Evolutionary conservation across 2,797 vertebrate species (phyloP).

Genomic region (Halcyon badia): DNA sequence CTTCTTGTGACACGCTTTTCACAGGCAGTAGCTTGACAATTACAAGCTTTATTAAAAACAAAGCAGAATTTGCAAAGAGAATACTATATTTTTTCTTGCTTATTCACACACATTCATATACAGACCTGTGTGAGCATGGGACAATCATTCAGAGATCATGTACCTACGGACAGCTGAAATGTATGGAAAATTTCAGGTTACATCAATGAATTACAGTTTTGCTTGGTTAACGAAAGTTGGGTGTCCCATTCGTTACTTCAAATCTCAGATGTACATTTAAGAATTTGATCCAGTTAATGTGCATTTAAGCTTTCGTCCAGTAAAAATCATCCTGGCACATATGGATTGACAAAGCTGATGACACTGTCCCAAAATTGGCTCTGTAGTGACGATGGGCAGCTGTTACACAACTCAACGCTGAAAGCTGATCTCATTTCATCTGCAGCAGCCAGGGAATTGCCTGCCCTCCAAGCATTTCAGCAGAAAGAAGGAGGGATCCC

Average conservation of each 20-base stretch:
- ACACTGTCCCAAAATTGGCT: slow-evolving; percentile 48
- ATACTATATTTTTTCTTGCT: not conserved
- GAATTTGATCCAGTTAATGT: slow-evolving; percentile 36
- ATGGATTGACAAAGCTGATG: slow-evolving; percentile 41
- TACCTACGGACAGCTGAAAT: not conserved
- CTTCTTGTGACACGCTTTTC: not conserved
- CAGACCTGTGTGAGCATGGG: accelerated
- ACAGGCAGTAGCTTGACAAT: not conserved
- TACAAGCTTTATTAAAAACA: not conserved
- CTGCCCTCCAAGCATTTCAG: slow-evolving; percentile 30
- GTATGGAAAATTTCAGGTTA: not conserved
- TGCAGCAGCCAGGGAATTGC: slow-evolving; percentile 23
- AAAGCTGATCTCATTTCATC: slow-evolving; percentile 60
- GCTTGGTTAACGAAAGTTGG: not conserved
- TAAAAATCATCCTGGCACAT: slow-evolving; percentile 20
- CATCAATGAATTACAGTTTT: not conserved
- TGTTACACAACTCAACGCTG: slow-evolving; percentile 6
- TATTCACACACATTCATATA: not conserved
- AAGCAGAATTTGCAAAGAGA: not conserved
- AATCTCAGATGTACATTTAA: not conserved
- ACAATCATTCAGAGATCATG: not conserved
- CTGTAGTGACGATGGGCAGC: slow-evolving; percentile 42
- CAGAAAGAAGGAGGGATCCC: slow-evolving; percentile 9
- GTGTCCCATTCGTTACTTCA: not conserved
- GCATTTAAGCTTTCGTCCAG: slow-evolving; percentile 20